Base-by-base conservation (phyloP, 1,140 invertebrate genomes). In the Nasonia vitripennis region DNA sequence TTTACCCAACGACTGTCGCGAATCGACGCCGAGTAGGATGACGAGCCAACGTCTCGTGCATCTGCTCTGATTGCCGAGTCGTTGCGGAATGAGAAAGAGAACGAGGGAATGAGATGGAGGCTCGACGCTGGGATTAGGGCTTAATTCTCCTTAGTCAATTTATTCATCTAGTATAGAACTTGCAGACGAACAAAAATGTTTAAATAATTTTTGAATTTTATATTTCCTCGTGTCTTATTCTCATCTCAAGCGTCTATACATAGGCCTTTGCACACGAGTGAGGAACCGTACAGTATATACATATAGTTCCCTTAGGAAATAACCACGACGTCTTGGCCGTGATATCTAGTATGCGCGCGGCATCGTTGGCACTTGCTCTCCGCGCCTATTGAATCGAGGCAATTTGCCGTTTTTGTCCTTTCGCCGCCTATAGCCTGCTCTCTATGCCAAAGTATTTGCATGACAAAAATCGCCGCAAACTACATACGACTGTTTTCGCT, bases 381-480 rank as follows among this genome's bases (percentile, higher is more conserved):
- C 48, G 48, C 12, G 45, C 31, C 45, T 11, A 78, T 68, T 68
- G 51, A 67, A 79, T 79, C 55, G 20, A 68, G 78, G 4, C 2
- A 79, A 79, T 79, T 79, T 62, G 77, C 51, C 37, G 23, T 55
- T 78, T 55, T 62, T n/a, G n/a, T 67, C 23, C 51, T 78, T 11
- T 55, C 45, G 27, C 45, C 48, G 45, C 17, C 77, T 45, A 11
- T 37, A 5, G 73, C 34, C 73, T 77, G 5, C 51, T 77, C 51
- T 77, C 74, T 48, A 12, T 27, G 48, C 41, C 41, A 62, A 48
- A 48, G 5, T 3, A 62, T 78, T 78, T 78, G 45, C 51, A 78
- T 78, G 77, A 78, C 27, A 78, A 79, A 79, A 79, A 67, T 34
- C n/a, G 14, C 23, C 48, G 48, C 17, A 55, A 2, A 20, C 51